Base-by-base conservation (phyloP, 2,797 vertebrate species). In the Oceanodroma leucorhoa region DNA sequence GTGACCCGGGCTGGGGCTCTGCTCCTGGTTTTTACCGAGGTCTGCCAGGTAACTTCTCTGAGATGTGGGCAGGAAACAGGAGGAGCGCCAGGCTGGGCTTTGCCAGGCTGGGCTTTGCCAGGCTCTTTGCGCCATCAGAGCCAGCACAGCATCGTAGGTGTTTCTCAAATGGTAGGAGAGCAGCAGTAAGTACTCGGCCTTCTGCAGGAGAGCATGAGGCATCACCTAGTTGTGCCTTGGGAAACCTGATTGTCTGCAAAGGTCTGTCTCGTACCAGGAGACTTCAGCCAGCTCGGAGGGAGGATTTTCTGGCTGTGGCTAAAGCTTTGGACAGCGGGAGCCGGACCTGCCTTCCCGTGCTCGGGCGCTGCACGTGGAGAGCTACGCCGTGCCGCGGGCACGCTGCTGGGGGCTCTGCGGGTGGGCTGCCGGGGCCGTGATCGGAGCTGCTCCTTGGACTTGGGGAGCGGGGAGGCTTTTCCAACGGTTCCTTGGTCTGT, bases 301-400 rank as follows among this genome's bases (percentile, higher is more conserved):
- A 14, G 23, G 38, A 24, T 48, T 60, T 73, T 36, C 22, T 15
- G 57, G 13, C 69, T 58, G 43, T 12, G 61, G 61, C 29, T 4
- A 1, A n/a, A 51, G 55, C 38, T 50, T 9, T 1, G 34, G 54
- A 4, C 5, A 10, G 34, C 14, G 0, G 40, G 23, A 43, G 71
- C 12, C 30, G 60, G 65, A 13, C 23, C 18, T 9, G 70, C 29
- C 51, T 21, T 27, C 40, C 51, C 1, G 1, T 22, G 58, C 9
- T 20, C 0, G 1, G 60, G 34, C 0, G 10, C n/a, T 54, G 48
- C 1, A 1, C 0, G 18, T 3, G 48, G 54, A 6, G 48, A n/a
- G 14, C 61, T 1, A 1, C 10, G 60, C 65, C 3, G 3, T 18
- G 55, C 8, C 54, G 0, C 3, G 34, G 53, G 34, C 19, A 3